Percentiles rank a stretch among this genome's conserved stretches.
These are phyloP conservation scores for Lysandra bellargus DNA, from an alignment of 2,888 invertebrate genomes.

Conservation along the genomic window DNA sequence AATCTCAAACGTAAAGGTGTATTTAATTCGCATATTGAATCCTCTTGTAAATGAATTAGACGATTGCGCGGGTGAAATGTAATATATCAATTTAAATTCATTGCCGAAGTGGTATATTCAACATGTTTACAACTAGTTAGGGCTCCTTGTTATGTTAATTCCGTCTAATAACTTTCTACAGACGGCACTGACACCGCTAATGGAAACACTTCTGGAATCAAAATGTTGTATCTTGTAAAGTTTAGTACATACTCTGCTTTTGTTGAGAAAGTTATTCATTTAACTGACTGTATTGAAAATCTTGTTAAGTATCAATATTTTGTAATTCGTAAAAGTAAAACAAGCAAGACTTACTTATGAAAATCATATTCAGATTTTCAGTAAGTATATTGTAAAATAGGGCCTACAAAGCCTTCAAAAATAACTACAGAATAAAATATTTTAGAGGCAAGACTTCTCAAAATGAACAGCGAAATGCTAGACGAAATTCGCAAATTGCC, in stretches of 20 bases:
- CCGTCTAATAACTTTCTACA: conserved; percentile 34
- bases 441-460: background rate
- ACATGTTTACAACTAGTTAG: conserved; percentile 52
- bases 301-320: too few species aligned
- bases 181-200: background rate
- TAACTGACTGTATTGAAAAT: too few species aligned
- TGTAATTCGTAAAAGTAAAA: too few species aligned
- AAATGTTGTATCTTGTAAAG: background rate
- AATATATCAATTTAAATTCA: conserved; percentile 21
- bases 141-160: conserved; percentile 60
- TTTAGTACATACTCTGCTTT: background rate
- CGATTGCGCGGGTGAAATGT: background rate
- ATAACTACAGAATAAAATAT: background rate
- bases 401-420: background rate
- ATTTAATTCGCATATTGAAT: background rate
- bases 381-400: too few species aligned
- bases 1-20: background rate
- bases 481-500: conserved; percentile 11
- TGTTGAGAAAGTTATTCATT: background rate
- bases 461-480: background rate
- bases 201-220: background rate
- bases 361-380: too few species aligned
- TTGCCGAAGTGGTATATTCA: conserved; percentile 47
- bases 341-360: too few species aligned
- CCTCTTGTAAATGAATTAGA: background rate